Evolutionary conservation across 1,140 invertebrate species (phyloP).

Genomic region (Rhynchophorus ferrugineus): DNA sequence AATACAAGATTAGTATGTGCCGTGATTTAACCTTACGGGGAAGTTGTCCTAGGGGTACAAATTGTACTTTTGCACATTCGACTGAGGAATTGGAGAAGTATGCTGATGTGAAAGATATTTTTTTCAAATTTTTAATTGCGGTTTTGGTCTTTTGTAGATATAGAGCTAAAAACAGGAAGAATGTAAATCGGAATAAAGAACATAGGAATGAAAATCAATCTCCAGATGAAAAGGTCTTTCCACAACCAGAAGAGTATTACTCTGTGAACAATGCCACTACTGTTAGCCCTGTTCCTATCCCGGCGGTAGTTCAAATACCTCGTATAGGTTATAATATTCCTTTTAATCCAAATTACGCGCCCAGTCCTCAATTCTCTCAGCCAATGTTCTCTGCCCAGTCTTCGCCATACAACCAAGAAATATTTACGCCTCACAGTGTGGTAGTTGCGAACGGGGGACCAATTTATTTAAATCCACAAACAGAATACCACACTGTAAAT

Average conservation of each 20-base stretch:
- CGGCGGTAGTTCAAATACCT: conserved; percentile 31
- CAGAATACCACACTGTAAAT: conserved; percentile 18
- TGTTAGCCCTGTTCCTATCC: conserved; percentile 33
- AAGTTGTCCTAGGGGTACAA: conserved; percentile 74
- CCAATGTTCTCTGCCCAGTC: conserved; percentile 13
- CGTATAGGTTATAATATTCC: conserved; percentile 30
- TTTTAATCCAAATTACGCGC: conserved; percentile 24
- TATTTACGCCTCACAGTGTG: conserved; percentile 36
- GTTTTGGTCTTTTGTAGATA: too few species aligned
- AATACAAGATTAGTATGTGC: conserved; percentile 90
- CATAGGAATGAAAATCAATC: conserved; percentile 34
- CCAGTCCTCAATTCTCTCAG: conserved; percentile 16
- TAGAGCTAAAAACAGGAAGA: conserved; percentile 51
- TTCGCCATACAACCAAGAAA: conserved; percentile 30
- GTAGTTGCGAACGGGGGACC: conserved; percentile 35
- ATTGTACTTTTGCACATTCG: conserved; percentile 89
- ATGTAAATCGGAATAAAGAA: conserved; percentile 38
- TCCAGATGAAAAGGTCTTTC: conserved; percentile 32
- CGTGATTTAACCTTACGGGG: conserved; percentile 70
- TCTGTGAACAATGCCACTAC: conserved; percentile 26
- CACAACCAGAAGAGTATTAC: conserved; percentile 32
- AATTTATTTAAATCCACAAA: conserved; percentile 19
- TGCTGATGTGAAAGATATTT: too few species aligned
- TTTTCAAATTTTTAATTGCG: too few species aligned
- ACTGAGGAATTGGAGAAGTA: conserved; percentile 79